These are phyloP conservation scores for Syrrhaptes paradoxus DNA, from an alignment of 2,113 vertebrate genomes.

Conservation along the genomic window DNA sequence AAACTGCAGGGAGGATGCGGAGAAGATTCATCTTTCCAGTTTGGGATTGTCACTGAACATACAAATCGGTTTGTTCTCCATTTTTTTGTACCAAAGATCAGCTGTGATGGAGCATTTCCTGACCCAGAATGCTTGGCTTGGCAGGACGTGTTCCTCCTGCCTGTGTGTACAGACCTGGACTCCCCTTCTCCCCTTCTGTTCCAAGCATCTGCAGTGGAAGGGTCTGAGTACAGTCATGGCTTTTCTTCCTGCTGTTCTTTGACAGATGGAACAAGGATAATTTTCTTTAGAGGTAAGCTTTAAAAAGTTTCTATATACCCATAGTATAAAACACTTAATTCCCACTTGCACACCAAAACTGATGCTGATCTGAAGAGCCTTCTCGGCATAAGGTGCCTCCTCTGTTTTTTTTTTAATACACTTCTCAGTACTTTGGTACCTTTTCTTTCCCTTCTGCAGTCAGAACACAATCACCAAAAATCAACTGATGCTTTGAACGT, in stretches of 20 bases:
- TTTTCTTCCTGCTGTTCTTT: neutral
- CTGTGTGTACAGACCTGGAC: neutral
- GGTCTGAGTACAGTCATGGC: accelerated
- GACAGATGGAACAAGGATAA: neutral
- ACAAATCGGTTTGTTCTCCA: accelerated
- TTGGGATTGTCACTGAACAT: neutral
- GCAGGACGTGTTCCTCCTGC: neutral
- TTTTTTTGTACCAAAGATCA: neutral
- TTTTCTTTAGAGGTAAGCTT: neutral
- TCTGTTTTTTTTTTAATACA: neutral
- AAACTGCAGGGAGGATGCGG: neutral
- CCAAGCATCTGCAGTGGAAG: neutral
- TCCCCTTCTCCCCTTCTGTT: neutral
- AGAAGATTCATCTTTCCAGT: neutral
- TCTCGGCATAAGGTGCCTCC: neutral
- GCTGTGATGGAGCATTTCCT: neutral
- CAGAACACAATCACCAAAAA: neutral
- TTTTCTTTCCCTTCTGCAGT: neutral
- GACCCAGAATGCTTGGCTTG: neutral
- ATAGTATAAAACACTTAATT: neutral
- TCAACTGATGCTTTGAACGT: accelerated
- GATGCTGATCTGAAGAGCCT: neutral
- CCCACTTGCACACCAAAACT: neutral
- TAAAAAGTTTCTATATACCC: neutral
- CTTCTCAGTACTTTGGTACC: neutral